Evolutionary conservation across 2,113 vertebrate genomes (phyloP).

Genomic region (Xenotilapia caudafasciata): DNA sequence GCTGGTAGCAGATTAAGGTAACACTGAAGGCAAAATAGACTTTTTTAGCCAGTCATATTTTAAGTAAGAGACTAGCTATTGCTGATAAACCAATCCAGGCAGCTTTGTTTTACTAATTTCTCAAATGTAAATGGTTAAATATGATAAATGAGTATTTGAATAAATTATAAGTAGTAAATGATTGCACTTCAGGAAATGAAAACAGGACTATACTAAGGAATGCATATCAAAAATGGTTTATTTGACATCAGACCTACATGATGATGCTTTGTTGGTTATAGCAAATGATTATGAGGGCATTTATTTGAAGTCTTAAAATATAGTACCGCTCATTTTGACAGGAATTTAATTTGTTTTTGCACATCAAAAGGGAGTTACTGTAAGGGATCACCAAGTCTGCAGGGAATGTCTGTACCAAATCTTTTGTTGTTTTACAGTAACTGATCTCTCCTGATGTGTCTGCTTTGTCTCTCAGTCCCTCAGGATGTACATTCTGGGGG

Average conservation of each 20-base stretch:
- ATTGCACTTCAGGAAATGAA: background rate
- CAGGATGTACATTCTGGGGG: conserved; percentile 88
- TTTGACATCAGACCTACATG: background rate
- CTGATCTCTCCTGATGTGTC: background rate
- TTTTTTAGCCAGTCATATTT: background rate
- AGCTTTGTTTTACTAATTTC: background rate
- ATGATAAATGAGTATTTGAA: background rate
- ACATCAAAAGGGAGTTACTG: background rate
- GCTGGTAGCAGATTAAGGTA: background rate
- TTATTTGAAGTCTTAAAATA: background rate
- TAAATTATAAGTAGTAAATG: background rate
- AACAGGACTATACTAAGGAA: background rate
- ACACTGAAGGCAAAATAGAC: background rate
- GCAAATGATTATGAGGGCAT: background rate
- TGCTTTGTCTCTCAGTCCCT: conserved; percentile 72
- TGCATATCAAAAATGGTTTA: background rate
- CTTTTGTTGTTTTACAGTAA: background rate
- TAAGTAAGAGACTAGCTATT: background rate
- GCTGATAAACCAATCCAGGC: background rate
- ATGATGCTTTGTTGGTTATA: background rate
- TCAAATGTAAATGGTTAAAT: background rate
- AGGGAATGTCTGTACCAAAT: background rate
- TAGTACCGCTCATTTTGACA: background rate
- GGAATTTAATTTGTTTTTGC: background rate
- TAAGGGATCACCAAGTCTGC: background rate